These are phyloP conservation scores for Sphaeridia pumilis DNA, from an alignment of 2,888 invertebrate genomes.

Conservation along the genomic window DNA sequence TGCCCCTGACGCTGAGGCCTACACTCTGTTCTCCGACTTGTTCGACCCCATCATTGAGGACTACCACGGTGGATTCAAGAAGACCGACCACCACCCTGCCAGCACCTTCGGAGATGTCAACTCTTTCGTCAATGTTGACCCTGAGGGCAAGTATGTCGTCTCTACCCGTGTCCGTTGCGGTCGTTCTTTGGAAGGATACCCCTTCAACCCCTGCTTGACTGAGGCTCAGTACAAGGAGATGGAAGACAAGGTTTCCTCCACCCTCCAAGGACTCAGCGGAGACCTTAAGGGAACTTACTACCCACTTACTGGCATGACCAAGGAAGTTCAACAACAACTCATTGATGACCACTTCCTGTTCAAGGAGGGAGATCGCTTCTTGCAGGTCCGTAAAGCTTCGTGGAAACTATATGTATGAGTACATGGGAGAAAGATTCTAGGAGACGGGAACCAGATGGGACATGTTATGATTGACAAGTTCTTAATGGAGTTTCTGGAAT, in stretches of 20 bases:
- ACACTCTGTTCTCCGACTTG: constrained; percentile 78
- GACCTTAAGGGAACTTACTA: constrained; percentile 92
- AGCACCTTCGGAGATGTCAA: constrained; percentile 89
- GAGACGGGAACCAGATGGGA: too few species aligned
- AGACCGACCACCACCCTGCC: constrained; percentile 84
- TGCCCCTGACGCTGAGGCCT: constrained; percentile 92
- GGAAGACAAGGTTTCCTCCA: constrained; percentile 76
- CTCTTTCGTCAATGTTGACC: constrained; percentile 83
- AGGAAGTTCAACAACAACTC: constrained; percentile 87
- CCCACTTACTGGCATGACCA: constrained; percentile 90
- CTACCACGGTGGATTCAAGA: constrained; percentile 91
- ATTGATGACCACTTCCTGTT: constrained; percentile 98
- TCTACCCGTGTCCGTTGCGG: constrained; percentile 95
- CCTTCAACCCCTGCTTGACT: constrained; percentile 94
- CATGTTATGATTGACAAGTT: too few species aligned
- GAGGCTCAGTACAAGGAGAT: constrained; percentile 96
- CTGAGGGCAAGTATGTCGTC: constrained; percentile 76
- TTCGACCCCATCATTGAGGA: constrained; percentile 98
- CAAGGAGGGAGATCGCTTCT: constrained; percentile 89
- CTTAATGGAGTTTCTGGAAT: too few species aligned
- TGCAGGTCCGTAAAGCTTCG: constrained; percentile 45
- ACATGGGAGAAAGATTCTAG: too few species aligned
- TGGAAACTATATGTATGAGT: too few species aligned
- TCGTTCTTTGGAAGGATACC: constrained; percentile 73
- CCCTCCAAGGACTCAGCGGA: constrained; percentile 67